Base-by-base conservation (phyloP, 2,113 vertebrate species). In the Menidia beryllina region DNA sequence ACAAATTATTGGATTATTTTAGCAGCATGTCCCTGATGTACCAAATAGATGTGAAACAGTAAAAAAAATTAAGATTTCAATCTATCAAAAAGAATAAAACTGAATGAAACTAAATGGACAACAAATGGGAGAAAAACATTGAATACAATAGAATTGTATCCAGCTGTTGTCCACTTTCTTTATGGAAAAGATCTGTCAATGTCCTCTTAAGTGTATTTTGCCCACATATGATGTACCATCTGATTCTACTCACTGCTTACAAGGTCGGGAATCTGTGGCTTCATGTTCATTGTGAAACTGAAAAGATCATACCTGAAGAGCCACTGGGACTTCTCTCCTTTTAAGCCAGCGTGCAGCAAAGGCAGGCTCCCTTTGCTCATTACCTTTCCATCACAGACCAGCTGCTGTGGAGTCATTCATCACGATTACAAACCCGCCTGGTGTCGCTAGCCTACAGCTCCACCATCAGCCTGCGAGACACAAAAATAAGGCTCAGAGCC, bases 371-470 rank as follows among this genome's bases (percentile, higher is more conserved):
- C 79, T 61, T 77, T 85, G 91, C 93, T 96, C 93, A 93, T 95
- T 95, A 93, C 92, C 92, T 94, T 93, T 94, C 93, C 93, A 94
- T 95, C 90, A 91, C 93, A 94, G 93, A 93, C 91, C 92, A 91
- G 90, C 91, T 93, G 91, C 92, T 93, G 91, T 86, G 75, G 87
- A 86, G 81, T 75, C 79, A 91, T 88, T 66, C 84, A 93, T 91
- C 94, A 95, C 92, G 89, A 91, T 90, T 92, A 92, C 91, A 93
- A 94, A 92, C 83, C 90, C 75, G 91, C 89, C 83, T 47, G 39
- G 77, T 86, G 88, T 25, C 63, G 61, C 83, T 80, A 82, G 86
- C 75, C 78, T 86, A 80, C 86, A 91, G 87, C 83, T 91, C 80
- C 48, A 73, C 87, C 90, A 89, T 87, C 89, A 89, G 5, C 30